Percentiles rank a stretch among this genome's conserved stretches.
Conservation (phyloP, 2,797 vertebrate species). For the Pteropus rufus region DNA sequence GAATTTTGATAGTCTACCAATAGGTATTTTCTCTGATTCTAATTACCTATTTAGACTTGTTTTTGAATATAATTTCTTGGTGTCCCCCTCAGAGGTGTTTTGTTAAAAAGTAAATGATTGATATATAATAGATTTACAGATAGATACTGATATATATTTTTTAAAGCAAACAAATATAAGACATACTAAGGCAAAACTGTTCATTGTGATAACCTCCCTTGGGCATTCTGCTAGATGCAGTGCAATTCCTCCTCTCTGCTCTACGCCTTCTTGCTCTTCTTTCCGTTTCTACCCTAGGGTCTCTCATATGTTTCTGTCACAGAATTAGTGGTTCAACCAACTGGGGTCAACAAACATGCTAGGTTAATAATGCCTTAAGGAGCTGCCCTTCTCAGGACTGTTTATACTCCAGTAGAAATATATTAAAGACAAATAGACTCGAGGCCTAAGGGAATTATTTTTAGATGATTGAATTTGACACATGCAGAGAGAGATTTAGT, state of each 20-base stretch:
- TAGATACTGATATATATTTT: not conserved
- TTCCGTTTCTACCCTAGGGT: not conserved
- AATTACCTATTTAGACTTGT: not conserved
- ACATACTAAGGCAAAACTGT: not conserved
- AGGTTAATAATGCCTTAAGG: constrained; percentile 23
- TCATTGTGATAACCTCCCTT: not conserved
- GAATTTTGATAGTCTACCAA: not conserved
- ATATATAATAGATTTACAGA: not conserved
- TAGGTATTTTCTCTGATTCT: not conserved
- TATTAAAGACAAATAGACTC: not conserved
- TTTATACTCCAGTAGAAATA: constrained; percentile 34
- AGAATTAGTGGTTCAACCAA: not conserved
- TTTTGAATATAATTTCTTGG: not conserved
- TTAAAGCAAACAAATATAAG: not conserved
- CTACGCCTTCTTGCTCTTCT: not conserved
- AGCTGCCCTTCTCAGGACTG: not conserved
- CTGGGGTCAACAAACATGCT: not conserved
- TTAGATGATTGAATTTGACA: constrained; percentile 7
- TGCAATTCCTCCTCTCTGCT: not conserved
- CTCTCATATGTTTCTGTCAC: not conserved
- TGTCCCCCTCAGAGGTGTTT: not conserved
- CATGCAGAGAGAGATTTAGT: not conserved
- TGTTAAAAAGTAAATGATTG: not conserved
- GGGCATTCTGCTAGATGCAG: not conserved
- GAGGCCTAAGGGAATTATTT: not conserved